Evolutionary conservation across 23 tunicate genomes (phyloP), one percentile per base, ranked within the genome.

Genomic region (Ascidia mentula): DNA sequence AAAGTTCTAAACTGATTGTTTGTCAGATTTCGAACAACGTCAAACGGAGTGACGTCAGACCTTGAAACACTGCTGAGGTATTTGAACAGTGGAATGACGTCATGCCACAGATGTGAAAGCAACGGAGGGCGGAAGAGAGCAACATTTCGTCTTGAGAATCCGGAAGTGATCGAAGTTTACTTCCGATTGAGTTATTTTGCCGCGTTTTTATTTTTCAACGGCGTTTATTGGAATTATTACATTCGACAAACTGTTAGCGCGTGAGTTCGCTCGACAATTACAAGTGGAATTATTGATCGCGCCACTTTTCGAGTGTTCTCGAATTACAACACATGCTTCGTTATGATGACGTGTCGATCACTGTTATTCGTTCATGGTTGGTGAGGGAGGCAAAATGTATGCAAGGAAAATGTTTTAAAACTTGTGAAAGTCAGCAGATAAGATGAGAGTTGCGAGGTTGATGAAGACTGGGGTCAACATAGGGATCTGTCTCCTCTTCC

Each of bases 141-240:
- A 6, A 1, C 24, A 9, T 53, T 53, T 53, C 13, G 24, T 9
- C 65, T 53, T 6, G 65, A 53, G 65, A 53, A 53, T 3, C 65
- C 65, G 65, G 65, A 53, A 53, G 65, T 53, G 65, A 71, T 72
- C 12, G 88, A 84, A 38, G 72, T 77, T 39, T 69, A 72, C 59
- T 86, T 86, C 79, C 69, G 90, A 31, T 34, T 69, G 32, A 26
- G 69, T 12, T 86, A 86, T 45, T 80, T 86, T 36, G 28, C 69
- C 35, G 33, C 77, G 34, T 86, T 86, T 30, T 12, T 80, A 4
- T 26, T 80, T 18, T 86, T 86, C 38, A 86, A 86, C 75, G 69
- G 70, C 12, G 60, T 45, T 33, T 86, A 86, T 72, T 86, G 90
- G 90, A 81, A 26, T 26, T 80, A 86, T 59, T 79, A 79, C 65